Evolutionary conservation across 2,888 invertebrate genomes (phyloP).

Genomic region (Pandemis heparana): DNA sequence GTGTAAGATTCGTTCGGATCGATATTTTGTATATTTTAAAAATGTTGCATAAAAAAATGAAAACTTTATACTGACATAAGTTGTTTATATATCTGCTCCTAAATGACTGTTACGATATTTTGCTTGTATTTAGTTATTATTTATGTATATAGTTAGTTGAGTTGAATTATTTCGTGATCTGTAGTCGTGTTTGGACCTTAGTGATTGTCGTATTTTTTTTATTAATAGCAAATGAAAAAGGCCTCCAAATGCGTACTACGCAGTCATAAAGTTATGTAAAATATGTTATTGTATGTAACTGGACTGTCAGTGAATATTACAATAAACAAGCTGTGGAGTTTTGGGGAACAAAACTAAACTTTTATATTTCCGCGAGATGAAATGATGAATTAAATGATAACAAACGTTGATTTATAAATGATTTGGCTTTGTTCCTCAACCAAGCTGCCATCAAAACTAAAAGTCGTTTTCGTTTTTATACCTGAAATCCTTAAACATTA

Average conservation of each 20-base stretch:
- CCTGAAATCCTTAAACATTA: neutral
- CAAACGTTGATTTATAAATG: conserved; percentile 58
- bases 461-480: conserved; percentile 42
- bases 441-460: conserved; percentile 58
- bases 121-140: conserved; percentile 50
- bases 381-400: conserved; percentile 57
- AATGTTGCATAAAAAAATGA: conserved; percentile 36
- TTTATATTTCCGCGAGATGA: conserved; percentile 50
- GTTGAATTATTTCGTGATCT: conserved; percentile 48
- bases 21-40: conserved; percentile 48
- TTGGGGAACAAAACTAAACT: conserved; percentile 80
- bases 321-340: conserved; percentile 67
- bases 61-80: conserved; percentile 38
- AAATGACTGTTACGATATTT: conserved; percentile 55
- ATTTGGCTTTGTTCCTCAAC: conserved; percentile 81
- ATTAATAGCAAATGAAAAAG: conserved; percentile 50
- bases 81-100: conserved; percentile 43
- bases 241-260: conserved; percentile 64
- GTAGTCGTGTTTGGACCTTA: conserved; percentile 61
- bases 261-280: conserved; percentile 62
- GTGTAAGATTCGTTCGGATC: conserved; percentile 37
- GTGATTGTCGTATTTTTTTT: conserved; percentile 52
- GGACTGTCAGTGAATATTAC: conserved; percentile 59
- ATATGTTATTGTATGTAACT: conserved; percentile 60
- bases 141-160: conserved; percentile 54